Evolutionary conservation across 2,797 vertebrate species (phyloP).

Genomic region (Cynopterus sphinx): DNA sequence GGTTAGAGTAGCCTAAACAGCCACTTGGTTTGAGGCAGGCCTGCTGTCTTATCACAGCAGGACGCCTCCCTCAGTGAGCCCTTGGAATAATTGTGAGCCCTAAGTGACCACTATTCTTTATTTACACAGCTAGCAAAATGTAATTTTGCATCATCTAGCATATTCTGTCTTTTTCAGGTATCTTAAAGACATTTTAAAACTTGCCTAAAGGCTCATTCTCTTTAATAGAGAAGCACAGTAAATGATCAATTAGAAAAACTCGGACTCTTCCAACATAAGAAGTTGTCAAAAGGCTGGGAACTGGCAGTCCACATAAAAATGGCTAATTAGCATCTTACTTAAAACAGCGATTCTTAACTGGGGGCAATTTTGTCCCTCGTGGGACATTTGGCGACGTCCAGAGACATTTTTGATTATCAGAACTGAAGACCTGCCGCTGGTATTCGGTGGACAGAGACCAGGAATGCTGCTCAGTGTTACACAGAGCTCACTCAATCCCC

Average conservation of each 20-base stretch:
- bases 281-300: neutral
- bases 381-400: neutral
- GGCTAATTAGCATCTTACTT: neutral
- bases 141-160: neutral
- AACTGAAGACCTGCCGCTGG: neutral
- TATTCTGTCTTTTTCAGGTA: neutral
- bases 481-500: fast-evolving
- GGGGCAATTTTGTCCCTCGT: neutral
- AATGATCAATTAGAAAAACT: neutral
- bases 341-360: neutral
- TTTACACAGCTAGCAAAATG: neutral
- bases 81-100: neutral
- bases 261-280: neutral
- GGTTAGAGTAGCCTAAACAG: neutral
- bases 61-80: too few relatives aligned
- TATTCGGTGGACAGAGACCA: neutral
- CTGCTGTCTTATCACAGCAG: fast-evolving
- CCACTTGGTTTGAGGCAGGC: too few relatives aligned
- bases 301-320: neutral
- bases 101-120: neutral
- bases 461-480: neutral
- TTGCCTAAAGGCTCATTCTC: neutral
- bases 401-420: neutral
- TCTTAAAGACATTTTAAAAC: neutral
- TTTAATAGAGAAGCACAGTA: neutral